phyloP scores from a whole-genome alignment of 2,113 vertebrate genomes.

The Cyanoramphus novaezelandiae region DNA sequence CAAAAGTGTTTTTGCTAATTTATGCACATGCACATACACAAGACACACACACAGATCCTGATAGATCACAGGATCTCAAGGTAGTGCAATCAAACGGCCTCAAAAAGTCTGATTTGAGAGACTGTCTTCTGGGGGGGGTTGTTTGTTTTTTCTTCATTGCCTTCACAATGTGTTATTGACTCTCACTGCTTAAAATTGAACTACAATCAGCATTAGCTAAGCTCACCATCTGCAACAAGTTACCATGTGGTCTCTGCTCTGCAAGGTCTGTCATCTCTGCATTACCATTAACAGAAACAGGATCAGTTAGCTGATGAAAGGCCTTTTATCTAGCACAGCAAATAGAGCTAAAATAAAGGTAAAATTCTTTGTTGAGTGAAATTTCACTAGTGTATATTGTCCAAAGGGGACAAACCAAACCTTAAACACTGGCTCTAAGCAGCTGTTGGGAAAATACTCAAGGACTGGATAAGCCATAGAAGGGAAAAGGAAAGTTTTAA shows the following conservation, averaged over 20 bases:
- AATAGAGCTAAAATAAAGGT: neutral
- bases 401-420: neutral
- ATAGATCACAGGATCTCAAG: neutral
- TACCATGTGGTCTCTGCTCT: neutral
- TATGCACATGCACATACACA: neutral
- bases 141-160: conserved; percentile 11
- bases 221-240: neutral
- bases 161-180: neutral
- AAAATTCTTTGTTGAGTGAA: neutral
- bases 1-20: neutral
- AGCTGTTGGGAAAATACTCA: neutral
- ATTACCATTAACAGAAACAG: neutral
- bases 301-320: neutral
- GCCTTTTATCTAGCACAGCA: neutral
- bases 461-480: neutral
- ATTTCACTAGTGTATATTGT: neutral
- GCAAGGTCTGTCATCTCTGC: neutral
- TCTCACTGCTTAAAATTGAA: conserved; percentile 33
- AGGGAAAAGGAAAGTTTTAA: neutral
- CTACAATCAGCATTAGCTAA: neutral
- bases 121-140: neutral
- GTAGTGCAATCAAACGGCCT: neutral
- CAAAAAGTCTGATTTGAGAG: neutral
- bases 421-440: neutral
- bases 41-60: neutral